Evolutionary conservation across 2,797 vertebrate genomes (phyloP), one percentile per base, ranked within the genome.

Genomic region (Labroides dimidiatus): DNA sequence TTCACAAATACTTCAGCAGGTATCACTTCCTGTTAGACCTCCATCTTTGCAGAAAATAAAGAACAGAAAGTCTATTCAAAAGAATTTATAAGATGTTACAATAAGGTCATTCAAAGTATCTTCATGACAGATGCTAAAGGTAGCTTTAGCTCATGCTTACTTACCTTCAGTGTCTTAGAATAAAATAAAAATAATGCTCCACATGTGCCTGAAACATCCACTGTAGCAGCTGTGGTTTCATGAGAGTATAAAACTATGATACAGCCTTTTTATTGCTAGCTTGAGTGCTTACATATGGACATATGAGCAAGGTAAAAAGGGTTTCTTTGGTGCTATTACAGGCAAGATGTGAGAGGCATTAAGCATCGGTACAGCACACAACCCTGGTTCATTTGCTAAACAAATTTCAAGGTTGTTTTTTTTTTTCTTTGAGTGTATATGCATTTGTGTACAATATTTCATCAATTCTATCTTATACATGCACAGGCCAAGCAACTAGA

Each of bases 351-450:
- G 39, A 60, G 54, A 72, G 66, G 56, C 23, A 30, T 50, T 52
- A 47, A 52, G 41, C 62, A 56, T 80, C 71, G 66, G 80, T 75
- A 59, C 84, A 72, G 78, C 52, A 58, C 59, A 81, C 75, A 48
- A 64, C 62, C 57, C 61, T 65, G 61, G 66, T 33, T 89, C 92
- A 92, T 93, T 94, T 92, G 90, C 75, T 80, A 84, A 93, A 89
- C 92, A 94, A 94, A 94, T 92, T 14, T 67, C 60, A 21, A 24
- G 70, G 69, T 63, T 74, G 58, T 63, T 71, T 72, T 72, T 63
- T 77, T 63, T 71, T 72, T 72, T 64, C 76, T 33, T 33, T 33
- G 62, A 76, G 83, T 81, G 62, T 71, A 55, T 71, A 62, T 65
- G 60, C 50, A 41, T 63, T 65, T 48, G 58, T 75, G 75, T 74